phyloP scores from a whole-genome alignment of 1,140 invertebrate species.

The Druon quercuslanigerum region DNA sequence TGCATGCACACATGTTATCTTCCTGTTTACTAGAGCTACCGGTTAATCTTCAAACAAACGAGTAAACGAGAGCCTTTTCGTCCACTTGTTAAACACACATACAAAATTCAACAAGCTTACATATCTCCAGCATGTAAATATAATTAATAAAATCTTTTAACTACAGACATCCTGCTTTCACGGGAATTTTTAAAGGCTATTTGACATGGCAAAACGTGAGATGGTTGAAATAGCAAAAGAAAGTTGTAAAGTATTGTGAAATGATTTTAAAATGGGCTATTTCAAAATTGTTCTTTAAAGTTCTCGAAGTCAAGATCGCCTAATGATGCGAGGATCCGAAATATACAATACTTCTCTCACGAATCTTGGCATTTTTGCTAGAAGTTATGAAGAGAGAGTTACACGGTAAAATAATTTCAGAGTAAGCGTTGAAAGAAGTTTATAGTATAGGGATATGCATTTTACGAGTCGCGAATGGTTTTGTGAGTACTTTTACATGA shows the following conservation, averaged over 20 bases:
- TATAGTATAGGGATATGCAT: neutral
- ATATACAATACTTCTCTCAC: conserved; percentile 26
- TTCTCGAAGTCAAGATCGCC: conserved; percentile 41
- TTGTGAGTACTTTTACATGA: neutral
- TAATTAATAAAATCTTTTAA: neutral
- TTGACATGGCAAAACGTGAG: neutral
- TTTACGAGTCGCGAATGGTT: neutral
- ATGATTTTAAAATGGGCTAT: conserved; percentile 2
- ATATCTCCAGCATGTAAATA: neutral
- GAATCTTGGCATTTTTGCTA: conserved; percentile 36
- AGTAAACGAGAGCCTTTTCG: conserved; percentile 3
- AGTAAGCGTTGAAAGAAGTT: conserved; percentile 20
- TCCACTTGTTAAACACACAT: conserved; percentile 23
- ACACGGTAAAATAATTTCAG: conserved; percentile 2
- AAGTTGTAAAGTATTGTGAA: conserved; percentile 14
- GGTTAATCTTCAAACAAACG: conserved; percentile 22
- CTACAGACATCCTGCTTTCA: neutral
- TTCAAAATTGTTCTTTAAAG: conserved; percentile 32
- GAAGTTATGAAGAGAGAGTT: conserved; percentile 22
- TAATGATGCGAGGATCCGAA: conserved; percentile 34
- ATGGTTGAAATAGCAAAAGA: neutral
- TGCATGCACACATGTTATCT: conserved; percentile 19
- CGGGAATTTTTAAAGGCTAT: neutral
- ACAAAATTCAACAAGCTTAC: conserved; percentile 6
- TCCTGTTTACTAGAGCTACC: conserved; percentile 23